Percentiles rank a stretch among this genome's conserved stretches.
phyloP scores from a whole-genome alignment of 1,140 invertebrate genomes.

The Sipha flava region DNA sequence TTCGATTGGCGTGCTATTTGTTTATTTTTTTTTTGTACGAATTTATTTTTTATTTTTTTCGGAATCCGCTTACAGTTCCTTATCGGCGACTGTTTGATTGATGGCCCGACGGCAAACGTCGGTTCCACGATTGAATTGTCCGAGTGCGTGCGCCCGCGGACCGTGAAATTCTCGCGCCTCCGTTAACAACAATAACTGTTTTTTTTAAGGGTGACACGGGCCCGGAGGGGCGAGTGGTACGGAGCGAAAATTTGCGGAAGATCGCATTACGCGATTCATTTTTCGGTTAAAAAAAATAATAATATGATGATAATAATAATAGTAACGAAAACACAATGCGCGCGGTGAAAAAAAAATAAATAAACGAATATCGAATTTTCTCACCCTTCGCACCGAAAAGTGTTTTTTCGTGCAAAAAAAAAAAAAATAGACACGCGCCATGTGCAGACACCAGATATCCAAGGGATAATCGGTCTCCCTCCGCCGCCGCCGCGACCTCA shows the following conservation, averaged over 20 bases:
- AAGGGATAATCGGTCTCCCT: conserved; percentile 17
- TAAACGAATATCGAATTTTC: conserved; percentile 20
- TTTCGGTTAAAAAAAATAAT: background rate
- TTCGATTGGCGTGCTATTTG: background rate
- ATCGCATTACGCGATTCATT: conserved; percentile 20
- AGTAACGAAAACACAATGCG: background rate
- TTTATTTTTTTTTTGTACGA: background rate
- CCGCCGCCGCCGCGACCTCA: background rate
- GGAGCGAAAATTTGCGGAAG: conserved; percentile 26
- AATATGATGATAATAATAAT: background rate
- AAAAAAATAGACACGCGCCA: conserved; percentile 24
- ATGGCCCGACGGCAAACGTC: conserved; percentile 14
- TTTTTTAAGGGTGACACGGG: background rate
- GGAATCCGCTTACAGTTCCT: conserved; percentile 9
- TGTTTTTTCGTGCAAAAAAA: conserved; percentile 13
- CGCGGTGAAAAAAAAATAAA: background rate
- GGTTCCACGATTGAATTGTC: conserved; percentile 16
- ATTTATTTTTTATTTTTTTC: background rate
- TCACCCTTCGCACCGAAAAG: conserved; percentile 16
- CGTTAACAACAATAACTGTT: conserved; percentile 28
- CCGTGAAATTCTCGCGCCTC: conserved; percentile 28
- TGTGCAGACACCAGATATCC: conserved; percentile 32
- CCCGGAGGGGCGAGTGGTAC: background rate
- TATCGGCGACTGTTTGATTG: conserved; percentile 7
- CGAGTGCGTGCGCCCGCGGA: background rate